Evolutionary conservation across 1,140 invertebrate species (phyloP), one percentile per base, ranked within the genome.

Genomic region (Frieseomelitta varia): DNA sequence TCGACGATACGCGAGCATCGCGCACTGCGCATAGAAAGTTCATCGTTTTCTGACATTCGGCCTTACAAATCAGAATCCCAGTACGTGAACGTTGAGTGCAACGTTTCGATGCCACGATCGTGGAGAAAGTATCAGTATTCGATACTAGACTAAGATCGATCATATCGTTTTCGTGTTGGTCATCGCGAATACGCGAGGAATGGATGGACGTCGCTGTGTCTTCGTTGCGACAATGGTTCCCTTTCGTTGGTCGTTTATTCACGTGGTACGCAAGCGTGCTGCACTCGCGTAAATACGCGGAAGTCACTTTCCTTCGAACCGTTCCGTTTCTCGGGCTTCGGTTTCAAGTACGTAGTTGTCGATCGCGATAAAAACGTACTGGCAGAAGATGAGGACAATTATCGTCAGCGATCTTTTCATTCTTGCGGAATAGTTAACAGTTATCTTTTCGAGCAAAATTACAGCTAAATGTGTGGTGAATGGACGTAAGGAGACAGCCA

Each of bases 231-330:
- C 87, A 78, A 72, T 79, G 56, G n/a, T 86, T 82, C 79, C 79
- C 68, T 88, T 86, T 84, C 61, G 67, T 85, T 85, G 4, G 69
- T 30, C 47, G 53, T 58, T 68, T 68, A 39, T 77, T 71, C 77
- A 24, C 76, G 77, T 58, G 77, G 24, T 71, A 58, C 65, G 71
- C 77, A 19, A 79, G 47, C 56, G 53, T 27, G 63, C 30, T 30
- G 51, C 51, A 58, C 76, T 21, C 75, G 68, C 63, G 74, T 30
- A 75, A 81, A 77, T 61, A 85, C 65, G 34, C 86, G 86, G 87
- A 89, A 89, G 79, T 84, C 85, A 90, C 90, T 90, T 90, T 90
- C 90, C 81, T 51, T 84, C 39, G 65, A 78, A 61, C 34, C 34
- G 77, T 84, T 67, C 69, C 58, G 76, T 84, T 63, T 71, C 74